These are phyloP conservation scores for Parazoanthus swiftii DNA, from an alignment of 92 coral and sea anemone species.

Conservation along the genomic window DNA sequence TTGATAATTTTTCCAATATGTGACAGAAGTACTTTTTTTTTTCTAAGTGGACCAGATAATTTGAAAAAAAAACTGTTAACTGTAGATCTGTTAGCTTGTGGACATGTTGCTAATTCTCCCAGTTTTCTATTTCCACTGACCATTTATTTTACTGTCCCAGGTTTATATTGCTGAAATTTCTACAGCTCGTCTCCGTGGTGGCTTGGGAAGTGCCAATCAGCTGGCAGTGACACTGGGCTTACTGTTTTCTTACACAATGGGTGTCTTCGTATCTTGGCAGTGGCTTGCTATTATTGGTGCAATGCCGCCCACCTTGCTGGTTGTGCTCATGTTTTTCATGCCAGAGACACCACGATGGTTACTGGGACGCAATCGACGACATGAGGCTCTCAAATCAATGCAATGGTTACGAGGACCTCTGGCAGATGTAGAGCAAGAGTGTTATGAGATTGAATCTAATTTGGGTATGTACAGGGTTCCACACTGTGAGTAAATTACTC, in stretches of 20 bases:
- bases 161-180: constrained; percentile 92
- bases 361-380: constrained; percentile 64
- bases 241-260: constrained; percentile 59
- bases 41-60: no score
- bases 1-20: no score
- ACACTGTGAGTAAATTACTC: no score
- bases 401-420: constrained; percentile 70
- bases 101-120: not conserved
- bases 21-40: no score
- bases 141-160: constrained; percentile 39
- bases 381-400: constrained; percentile 71
- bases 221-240: constrained; percentile 77
- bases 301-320: constrained; percentile 66
- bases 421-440: constrained; percentile 73
- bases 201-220: constrained; percentile 82
- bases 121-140: no score
- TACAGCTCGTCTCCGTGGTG: constrained; percentile 76
- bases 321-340: constrained; percentile 68
- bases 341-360: constrained; percentile 97
- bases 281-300: constrained; percentile 91
- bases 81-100: no score
- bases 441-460: constrained; percentile 68
- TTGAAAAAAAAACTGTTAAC: no score
- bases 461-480: constrained; percentile 54
- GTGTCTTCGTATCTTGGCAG: constrained; percentile 64